Conservation (phyloP, 2,113 vertebrate species). For the Poeciliopsis turrubarensis region DNA sequence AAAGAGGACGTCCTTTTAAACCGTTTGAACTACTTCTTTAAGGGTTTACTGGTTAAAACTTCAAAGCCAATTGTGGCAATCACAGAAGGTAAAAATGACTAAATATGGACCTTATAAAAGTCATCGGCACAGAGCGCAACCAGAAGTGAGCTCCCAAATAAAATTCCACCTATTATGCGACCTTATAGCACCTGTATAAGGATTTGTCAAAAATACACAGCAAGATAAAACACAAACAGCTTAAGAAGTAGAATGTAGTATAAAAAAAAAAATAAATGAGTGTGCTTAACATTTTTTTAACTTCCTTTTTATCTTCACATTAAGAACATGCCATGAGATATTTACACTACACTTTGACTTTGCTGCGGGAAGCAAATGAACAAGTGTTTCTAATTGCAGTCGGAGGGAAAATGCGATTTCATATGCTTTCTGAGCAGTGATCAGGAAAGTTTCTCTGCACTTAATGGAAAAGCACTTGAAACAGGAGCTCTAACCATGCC, state of each 20-base stretch:
- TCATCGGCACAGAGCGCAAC: neutral
- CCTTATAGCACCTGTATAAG: neutral
- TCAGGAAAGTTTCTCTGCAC: neutral
- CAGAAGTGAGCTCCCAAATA: too few relatives aligned
- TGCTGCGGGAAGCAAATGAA: slow-evolving; percentile 6
- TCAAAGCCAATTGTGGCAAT: neutral
- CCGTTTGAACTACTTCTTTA: neutral
- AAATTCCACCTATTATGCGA: neutral
- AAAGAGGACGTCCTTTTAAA: neutral
- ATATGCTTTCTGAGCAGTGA: neutral
- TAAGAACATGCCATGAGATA: neutral
- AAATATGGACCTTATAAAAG: neutral
- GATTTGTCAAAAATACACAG: neutral
- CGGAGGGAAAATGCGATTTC: neutral
- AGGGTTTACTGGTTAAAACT: neutral
- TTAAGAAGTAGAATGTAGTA: neutral
- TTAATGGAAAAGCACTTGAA: slow-evolving; percentile 15
- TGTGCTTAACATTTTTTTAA: neutral
- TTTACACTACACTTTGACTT: neutral
- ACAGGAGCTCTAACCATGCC: slow-evolving; percentile 14
- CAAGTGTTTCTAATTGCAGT: neutral
- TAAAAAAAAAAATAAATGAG: neutral
- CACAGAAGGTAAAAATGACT: neutral
- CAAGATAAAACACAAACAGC: neutral
- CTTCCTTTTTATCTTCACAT: neutral